Conservation (phyloP, 2,113 vertebrate genomes). For the Phylloscopus trochilus region DNA sequence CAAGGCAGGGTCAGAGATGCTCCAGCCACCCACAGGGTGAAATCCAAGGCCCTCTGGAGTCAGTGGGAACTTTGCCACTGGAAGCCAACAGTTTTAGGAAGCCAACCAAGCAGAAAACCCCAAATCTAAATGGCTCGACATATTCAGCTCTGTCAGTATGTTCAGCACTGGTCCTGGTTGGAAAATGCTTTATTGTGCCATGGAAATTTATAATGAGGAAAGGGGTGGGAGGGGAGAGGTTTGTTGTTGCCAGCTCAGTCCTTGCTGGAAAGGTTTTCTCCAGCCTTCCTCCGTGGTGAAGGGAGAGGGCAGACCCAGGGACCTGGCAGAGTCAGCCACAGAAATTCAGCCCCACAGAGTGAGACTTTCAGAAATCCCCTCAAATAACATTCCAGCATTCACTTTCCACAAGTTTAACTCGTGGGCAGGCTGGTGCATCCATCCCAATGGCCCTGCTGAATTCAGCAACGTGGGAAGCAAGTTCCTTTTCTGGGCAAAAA, state of each 20-base stretch:
- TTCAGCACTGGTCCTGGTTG: background rate
- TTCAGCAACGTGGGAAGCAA: background rate
- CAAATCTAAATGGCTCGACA: background rate
- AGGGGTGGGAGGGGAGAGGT: background rate
- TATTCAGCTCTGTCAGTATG: slow-evolving; percentile 9
- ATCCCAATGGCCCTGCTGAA: background rate
- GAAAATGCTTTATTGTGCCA: slow-evolving; percentile 59
- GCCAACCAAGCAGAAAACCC: slow-evolving; percentile 47
- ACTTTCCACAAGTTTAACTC: background rate
- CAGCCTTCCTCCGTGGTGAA: background rate
- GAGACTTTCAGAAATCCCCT: background rate
- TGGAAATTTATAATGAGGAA: slow-evolving; percentile 33
- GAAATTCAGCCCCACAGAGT: background rate
- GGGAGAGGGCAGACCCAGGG: background rate
- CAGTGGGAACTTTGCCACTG: slow-evolving; percentile 33
- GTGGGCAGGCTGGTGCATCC: background rate
- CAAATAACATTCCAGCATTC: background rate
- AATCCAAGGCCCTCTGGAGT: slow-evolving; percentile 27
- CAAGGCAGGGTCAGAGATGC: background rate
- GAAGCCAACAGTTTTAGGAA: slow-evolving; percentile 23
- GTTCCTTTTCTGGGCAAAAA: background rate
- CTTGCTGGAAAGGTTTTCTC: slow-evolving; percentile 8
- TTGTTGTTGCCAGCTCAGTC: slow-evolving; percentile 17
- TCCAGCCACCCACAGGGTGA: slow-evolving; percentile 8
- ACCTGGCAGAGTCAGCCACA: background rate